Evolutionary conservation across 1,140 invertebrate genomes (phyloP).

Genomic region (Macrotrachela quadricornifera): DNA sequence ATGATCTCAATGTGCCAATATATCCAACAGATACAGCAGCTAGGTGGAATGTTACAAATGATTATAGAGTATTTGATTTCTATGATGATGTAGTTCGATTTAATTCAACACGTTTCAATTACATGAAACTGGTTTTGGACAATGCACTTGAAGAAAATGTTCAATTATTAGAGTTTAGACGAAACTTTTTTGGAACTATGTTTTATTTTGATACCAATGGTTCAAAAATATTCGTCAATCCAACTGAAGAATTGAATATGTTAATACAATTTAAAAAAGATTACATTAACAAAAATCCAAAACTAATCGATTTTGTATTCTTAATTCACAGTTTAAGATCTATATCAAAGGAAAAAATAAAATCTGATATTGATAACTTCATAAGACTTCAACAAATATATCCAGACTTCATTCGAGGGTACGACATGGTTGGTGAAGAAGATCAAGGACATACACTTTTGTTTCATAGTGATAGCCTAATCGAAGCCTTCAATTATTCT

Average conservation of each 20-base stretch:
- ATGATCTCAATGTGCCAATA: constrained; percentile 1
- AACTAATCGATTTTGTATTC: constrained; percentile 7
- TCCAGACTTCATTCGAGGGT: constrained; percentile 14
- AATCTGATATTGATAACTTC: neutral
- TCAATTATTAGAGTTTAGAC: constrained; percentile 6
- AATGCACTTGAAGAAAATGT: constrained; percentile 4
- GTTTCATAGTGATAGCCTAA: constrained; percentile 12
- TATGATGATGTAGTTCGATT: constrained; percentile 1
- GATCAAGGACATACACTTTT: constrained; percentile 14
- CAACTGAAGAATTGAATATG: neutral
- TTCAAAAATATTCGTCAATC: neutral
- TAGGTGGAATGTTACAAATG: constrained; percentile 2
- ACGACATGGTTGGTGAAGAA: constrained; percentile 15
- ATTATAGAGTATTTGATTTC: constrained; percentile 1
- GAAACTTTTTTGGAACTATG: constrained; percentile 1
- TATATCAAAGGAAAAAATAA: too few relatives aligned
- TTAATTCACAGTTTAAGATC: neutral
- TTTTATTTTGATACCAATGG: constrained; percentile 2
- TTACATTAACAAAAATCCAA: constrained; percentile 1
- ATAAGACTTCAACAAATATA: constrained; percentile 11
- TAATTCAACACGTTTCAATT: constrained; percentile 2
- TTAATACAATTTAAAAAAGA: constrained; percentile 4
- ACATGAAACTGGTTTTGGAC: constrained; percentile 1
- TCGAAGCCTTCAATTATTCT: constrained; percentile 3
- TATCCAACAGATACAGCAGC: constrained; percentile 3